Base-by-base conservation (phyloP, 2,797 vertebrate genomes). In the Antrozous pallidus region DNA sequence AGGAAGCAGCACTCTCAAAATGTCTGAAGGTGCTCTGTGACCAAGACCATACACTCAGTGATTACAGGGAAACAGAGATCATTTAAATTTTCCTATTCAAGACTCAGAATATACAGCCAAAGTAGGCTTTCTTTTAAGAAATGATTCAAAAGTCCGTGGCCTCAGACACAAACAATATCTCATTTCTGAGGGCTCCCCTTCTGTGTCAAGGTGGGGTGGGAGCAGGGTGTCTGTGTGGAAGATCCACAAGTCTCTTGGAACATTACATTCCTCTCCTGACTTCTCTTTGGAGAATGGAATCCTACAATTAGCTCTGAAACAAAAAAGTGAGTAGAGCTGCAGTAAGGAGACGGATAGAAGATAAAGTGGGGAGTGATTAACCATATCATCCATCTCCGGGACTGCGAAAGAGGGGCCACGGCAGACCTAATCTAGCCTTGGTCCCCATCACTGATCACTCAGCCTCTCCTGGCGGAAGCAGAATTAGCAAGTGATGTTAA, bases 21-120 rank as follows among this genome's bases (percentile, higher is more conserved):
- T 40, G 67, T 51, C 71, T 36, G 16, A 58, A 70, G 13, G 20
- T 0, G 6, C 16, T 1, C 0, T 3, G 18, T 26, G 49, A 49
- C 40, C 26, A 81, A 86, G 47, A 38, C 24, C 3, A 26, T 1
- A 2, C 0, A 1, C 8, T 47, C 40, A 8, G 3, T 1, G n/a
- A 54, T 40, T 56, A 9, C 8, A 49, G 7, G n/a, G 14, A 31
- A 88, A 42, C 70, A 40, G 42, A 85, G 36, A 67, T n/a, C 9
- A 8, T 56, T 49, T 31, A 22, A 63, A 26, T 51, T 8, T 56
- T 36, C 45, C 26, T n/a, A 77, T 2, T 58, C 51, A 82, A 8
- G 20, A 47, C 54, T n/a, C 18, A 63, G 47, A 45, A 91, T 47
- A 4, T 1, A 75, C 22, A 89, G n/a, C 73, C 40, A 36, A n/a